Evolutionary conservation across 2,888 invertebrate species (phyloP).

Genomic region (Phaedon cochleariae): DNA sequence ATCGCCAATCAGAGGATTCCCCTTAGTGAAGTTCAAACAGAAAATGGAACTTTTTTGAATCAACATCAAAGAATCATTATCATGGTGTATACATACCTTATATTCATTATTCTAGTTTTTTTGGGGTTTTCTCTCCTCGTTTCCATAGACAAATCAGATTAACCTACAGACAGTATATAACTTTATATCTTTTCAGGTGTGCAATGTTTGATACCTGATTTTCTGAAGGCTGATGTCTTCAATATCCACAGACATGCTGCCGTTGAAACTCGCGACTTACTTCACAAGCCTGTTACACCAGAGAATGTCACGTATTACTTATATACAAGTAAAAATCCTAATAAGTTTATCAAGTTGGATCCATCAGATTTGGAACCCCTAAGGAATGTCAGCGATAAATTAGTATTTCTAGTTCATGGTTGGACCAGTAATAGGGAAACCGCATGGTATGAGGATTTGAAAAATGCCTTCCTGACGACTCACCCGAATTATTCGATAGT

Average conservation of each 20-base stretch:
- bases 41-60: too few relatives aligned
- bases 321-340: constrained; percentile 41
- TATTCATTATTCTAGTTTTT: too few relatives aligned
- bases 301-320: constrained; percentile 46
- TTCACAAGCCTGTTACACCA: constrained; percentile 42
- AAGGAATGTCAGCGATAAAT: constrained; percentile 27
- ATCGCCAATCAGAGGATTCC: too few relatives aligned
- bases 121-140: too few relatives aligned
- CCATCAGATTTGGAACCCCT: constrained; percentile 40
- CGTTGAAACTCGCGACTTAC: constrained; percentile 41
- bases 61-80: too few relatives aligned
- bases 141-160: too few relatives aligned
- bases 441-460: constrained; percentile 48
- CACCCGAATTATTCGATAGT: constrained; percentile 43
- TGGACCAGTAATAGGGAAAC: constrained; percentile 46
- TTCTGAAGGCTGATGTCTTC: constrained; percentile 46
- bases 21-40: too few relatives aligned
- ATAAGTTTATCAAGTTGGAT: constrained; percentile 41
- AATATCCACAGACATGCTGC: constrained; percentile 48
- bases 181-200: constrained; percentile 17
- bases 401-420: constrained; percentile 51
- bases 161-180: too few relatives aligned
- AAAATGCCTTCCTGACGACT: constrained; percentile 46
- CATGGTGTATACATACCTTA: too few relatives aligned
- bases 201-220: constrained; percentile 27